A percentile compares a stretch with the other conserved stretches of the same genome.
Conservation (phyloP, 2,113 vertebrate species). For the Zosterops borbonicus region DNA sequence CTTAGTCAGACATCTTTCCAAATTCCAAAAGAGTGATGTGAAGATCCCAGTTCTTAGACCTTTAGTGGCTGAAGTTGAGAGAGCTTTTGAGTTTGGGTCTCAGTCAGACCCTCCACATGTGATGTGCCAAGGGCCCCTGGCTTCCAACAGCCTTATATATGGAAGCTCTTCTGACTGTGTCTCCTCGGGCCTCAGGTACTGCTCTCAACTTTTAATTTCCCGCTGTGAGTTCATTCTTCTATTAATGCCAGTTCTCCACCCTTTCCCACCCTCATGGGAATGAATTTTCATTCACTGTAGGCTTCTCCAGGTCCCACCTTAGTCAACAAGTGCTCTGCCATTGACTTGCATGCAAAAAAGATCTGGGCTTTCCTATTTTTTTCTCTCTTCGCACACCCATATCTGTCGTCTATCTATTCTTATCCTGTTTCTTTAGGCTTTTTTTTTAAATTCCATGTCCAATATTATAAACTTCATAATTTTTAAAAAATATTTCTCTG, state of each 20-base stretch:
- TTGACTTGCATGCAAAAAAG: constrained; percentile 1
- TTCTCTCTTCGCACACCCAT: constrained; percentile 40
- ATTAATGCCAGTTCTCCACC: neutral
- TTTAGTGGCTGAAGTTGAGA: neutral
- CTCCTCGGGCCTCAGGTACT: neutral
- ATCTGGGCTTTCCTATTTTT: constrained; percentile 9
- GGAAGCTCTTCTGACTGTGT: constrained; percentile 11
- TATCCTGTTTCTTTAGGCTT: neutral
- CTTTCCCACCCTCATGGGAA: neutral
- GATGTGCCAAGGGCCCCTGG: neutral
- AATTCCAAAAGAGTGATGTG: neutral
- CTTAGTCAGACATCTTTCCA: neutral
- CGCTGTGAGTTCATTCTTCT: neutral
- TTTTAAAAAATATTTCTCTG: constrained; percentile 39
- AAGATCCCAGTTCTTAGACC: neutral
- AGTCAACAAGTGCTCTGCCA: neutral
- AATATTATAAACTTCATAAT: constrained; percentile 50
- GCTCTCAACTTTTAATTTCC: constrained; percentile 12
- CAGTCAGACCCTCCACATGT: neutral
- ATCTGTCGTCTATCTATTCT: constrained; percentile 61
- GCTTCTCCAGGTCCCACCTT: neutral
- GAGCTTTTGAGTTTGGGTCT: neutral
- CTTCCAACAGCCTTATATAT: neutral
- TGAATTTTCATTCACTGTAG: constrained; percentile 11
- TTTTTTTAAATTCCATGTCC: constrained; percentile 49